phyloP scores from a whole-genome alignment of 2,888 invertebrate species.

The Metacarcinus magister region DNA sequence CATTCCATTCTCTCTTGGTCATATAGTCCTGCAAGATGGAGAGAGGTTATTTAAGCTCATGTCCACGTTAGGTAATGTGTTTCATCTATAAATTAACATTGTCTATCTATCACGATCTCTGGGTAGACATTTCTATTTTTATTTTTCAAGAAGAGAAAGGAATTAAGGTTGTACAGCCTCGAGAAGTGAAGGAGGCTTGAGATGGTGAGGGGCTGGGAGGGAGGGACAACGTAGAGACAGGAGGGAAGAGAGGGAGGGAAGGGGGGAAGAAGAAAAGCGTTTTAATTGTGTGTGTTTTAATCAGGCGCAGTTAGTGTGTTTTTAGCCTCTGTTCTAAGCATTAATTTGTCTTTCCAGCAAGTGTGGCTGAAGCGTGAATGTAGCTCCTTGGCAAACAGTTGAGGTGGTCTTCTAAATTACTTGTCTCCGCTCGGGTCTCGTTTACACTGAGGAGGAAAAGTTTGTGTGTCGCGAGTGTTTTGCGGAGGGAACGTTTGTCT shows the following conservation, averaged over 20 bases:
- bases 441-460: background rate
- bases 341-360: background rate
- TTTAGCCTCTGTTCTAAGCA: background rate
- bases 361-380: background rate
- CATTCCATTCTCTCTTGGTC: background rate
- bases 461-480: background rate
- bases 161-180: background rate
- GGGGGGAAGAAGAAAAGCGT: background rate
- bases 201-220: background rate
- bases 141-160: background rate
- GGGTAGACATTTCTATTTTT: background rate
- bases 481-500: background rate
- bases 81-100: background rate
- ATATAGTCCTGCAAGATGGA: too few relatives aligned
- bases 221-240: background rate
- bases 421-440: background rate
- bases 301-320: background rate
- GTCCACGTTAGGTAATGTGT: too few relatives aligned
- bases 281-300: conserved; percentile 27
- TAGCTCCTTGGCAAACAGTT: background rate
- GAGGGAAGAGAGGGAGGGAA: background rate
- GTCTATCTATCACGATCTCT: background rate
- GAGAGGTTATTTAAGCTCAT: too few relatives aligned
- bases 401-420: conserved; percentile 7
- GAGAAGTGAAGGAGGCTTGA: background rate